Base-by-base conservation (phyloP, 2,797 vertebrate genomes). In the Xenops minutus region DNA sequence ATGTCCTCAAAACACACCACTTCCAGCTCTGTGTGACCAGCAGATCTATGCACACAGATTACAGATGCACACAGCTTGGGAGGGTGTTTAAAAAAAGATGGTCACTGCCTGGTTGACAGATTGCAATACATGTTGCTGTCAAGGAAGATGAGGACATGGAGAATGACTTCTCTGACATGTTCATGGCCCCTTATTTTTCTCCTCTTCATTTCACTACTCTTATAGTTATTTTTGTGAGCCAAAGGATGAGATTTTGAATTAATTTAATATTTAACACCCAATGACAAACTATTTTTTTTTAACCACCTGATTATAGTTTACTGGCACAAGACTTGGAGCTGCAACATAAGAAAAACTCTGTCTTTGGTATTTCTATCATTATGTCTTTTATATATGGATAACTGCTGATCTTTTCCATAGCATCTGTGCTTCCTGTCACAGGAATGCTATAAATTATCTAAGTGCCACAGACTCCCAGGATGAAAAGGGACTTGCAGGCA, bases 301-400 rank as follows among this genome's bases (percentile, higher is more conserved):
- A 87, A 71, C 83, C 94, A 12, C 67, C 84, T 87, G 21, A 48
- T 94, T 96, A 51, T 36, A 95, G 75, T 72, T 96, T 89, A 93
- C 74, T 66, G 91, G 89, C 43, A 94, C 89, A 73, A 96, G 91
- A 43, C 32, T 96, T 80, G 94, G 77, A 92, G 75, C 73, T 92
- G 48, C 74, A 80, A 89, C 54, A 77, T 93, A 96, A 92, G 91
- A 97, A 96, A 39, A 66, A 64, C 63, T 89, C 64, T 64, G 75
- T 82, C 73, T 97, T 97, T 95, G 87, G 21, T 44, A 37, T 96
- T 62, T 97, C 95, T 58, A 24, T 83, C 52, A 67, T 97, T 72
- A 48, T 96, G 17, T 95, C 88, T 75, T 93, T 97, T 71, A 66
- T 91, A 9, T 91, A 75, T 10, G 41, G 74, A 43, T 95, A 96